These are phyloP conservation scores for Paratilapia polleni DNA, from an alignment of 2,113 vertebrate genomes.

Conservation along the genomic window DNA sequence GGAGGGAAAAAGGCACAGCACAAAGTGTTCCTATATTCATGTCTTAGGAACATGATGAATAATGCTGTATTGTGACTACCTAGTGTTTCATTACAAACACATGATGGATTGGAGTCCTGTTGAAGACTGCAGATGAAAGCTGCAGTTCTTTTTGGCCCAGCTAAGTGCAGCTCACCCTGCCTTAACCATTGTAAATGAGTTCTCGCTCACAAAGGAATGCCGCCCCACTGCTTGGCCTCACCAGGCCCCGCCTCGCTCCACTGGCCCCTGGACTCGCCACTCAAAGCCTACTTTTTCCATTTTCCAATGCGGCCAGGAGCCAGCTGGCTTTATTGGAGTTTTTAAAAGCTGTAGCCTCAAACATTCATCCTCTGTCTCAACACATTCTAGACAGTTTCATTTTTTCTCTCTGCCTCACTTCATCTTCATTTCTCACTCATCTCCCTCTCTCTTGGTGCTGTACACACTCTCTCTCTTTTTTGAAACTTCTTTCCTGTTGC, in stretches of 20 bases:
- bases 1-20: not conserved
- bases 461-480: not conserved
- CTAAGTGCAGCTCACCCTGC: conserved; percentile 36
- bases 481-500: conserved; percentile 16
- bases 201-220: conserved; percentile 42
- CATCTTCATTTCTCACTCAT: conserved; percentile 49
- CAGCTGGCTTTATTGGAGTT: conserved; percentile 65
- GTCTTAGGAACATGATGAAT: conserved; percentile 34
- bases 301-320: conserved; percentile 54
- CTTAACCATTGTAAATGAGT: conserved; percentile 59
- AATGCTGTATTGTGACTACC: conserved; percentile 29
- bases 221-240: conserved; percentile 33
- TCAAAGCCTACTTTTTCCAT: conserved; percentile 55
- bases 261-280: conserved; percentile 56
- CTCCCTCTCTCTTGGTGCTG: not conserved
- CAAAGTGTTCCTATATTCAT: not conserved
- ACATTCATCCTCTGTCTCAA: conserved; percentile 62
- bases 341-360: conserved; percentile 62
- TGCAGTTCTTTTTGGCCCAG: not conserved
- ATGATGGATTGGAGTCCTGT: conserved; percentile 29
- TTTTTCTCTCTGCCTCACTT: conserved; percentile 51
- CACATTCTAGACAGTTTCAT: conserved; percentile 50
- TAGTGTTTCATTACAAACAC: conserved; percentile 37
- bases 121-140: conserved; percentile 51
- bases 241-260: conserved; percentile 47